Percentiles rank a stretch among this genome's conserved stretches.
Evolutionary conservation across 2,113 vertebrate species (phyloP).

Genomic region (Scytalopus superciliaris): DNA sequence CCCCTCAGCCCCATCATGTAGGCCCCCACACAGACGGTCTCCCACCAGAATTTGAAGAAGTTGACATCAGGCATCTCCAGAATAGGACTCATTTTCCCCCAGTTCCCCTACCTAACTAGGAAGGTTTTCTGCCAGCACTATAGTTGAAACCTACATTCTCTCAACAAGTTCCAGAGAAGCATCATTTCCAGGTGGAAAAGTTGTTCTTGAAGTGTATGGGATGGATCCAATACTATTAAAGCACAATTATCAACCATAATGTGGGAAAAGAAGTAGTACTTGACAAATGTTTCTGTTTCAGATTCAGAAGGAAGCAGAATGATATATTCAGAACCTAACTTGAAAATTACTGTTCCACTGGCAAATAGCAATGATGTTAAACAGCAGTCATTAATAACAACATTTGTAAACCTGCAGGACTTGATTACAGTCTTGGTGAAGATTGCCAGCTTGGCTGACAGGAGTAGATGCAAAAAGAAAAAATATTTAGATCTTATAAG

Average conservation of each 20-base stretch:
- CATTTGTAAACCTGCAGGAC: conserved; percentile 5
- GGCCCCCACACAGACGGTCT: not conserved
- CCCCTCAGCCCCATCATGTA: not conserved
- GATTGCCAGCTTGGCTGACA: conserved; percentile 37
- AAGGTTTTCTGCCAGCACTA: not conserved
- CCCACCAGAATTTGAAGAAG: not conserved
- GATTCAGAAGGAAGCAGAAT: conserved; percentile 17
- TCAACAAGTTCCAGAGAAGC: not conserved
- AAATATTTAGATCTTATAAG: conserved; percentile 47
- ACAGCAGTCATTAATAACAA: conserved; percentile 28
- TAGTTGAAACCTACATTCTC: not conserved
- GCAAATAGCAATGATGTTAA: conserved; percentile 35
- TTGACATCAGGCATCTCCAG: not conserved
- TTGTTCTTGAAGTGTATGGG: not conserved
- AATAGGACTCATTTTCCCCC: not conserved
- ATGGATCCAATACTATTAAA: not conserved
- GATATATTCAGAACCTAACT: not conserved
- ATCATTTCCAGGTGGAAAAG: conserved; percentile 17
- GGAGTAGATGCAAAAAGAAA: conserved; percentile 17
- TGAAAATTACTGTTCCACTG: not conserved
- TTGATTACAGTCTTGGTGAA: conserved; percentile 28
- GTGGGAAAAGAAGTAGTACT: not conserved
- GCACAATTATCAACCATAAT: not conserved
- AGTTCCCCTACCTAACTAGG: not conserved
- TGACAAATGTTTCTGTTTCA: conserved; percentile 26